Percentiles rank a stretch among this genome's conserved stretches.
phyloP scores from a whole-genome alignment of 1,140 invertebrate species.

The Cardiocondyla obscurior region DNA sequence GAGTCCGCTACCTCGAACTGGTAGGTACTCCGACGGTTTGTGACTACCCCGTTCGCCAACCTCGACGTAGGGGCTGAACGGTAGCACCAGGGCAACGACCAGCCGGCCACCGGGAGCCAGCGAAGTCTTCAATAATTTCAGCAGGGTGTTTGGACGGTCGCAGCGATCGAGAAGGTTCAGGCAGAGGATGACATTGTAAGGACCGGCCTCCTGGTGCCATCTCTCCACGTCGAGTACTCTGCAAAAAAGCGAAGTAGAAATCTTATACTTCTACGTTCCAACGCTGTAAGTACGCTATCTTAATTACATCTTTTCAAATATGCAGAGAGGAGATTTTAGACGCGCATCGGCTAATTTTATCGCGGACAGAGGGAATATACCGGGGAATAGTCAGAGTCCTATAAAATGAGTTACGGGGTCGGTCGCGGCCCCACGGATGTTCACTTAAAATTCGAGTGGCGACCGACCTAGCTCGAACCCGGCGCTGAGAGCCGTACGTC shows the following conservation, averaged over 20 bases:
- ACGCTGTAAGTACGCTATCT: too few relatives aligned
- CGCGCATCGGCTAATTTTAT: conserved; percentile 22
- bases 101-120: conserved; percentile 89
- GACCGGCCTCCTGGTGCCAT: conserved; percentile 86
- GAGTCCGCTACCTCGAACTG: conserved; percentile 88
- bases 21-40: conserved; percentile 89
- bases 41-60: conserved; percentile 87
- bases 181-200: conserved; percentile 93
- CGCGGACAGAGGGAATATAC: neutral
- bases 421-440: conserved; percentile 42
- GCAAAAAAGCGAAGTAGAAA: conserved; percentile 47
- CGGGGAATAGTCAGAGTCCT: conserved; percentile 26
- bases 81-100: conserved; percentile 93
- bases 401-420: conserved; percentile 62
- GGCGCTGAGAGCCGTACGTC: conserved; percentile 17
- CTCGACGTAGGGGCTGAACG: conserved; percentile 96
- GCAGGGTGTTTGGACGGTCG: conserved; percentile 89
- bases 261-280: neutral
- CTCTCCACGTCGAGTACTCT: conserved; percentile 91
- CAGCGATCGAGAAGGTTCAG: conserved; percentile 96
- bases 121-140: conserved; percentile 87
- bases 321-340: neutral
- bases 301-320: too few relatives aligned
- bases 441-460: conserved; percentile 72
- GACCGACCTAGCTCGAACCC: too few relatives aligned